phyloP scores from a whole-genome alignment of 2,888 invertebrate genomes.

The Clunio marinus region DNA sequence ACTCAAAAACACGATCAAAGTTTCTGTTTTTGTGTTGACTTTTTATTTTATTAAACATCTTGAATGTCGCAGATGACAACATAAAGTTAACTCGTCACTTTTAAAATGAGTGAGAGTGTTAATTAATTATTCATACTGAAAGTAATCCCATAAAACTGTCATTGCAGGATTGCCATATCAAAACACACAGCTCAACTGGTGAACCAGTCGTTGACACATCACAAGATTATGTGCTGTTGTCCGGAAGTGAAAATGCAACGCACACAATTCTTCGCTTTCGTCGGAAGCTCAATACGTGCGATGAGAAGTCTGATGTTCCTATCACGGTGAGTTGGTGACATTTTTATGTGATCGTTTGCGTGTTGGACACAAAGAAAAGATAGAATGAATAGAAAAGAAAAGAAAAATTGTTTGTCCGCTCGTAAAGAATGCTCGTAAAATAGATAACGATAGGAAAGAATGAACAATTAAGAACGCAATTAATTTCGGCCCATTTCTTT shows the following conservation, averaged over 20 bases:
- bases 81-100: background rate
- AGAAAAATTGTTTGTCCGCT: too few species aligned
- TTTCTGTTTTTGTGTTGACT: too few species aligned
- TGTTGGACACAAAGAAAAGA: background rate
- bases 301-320: slow-evolving; percentile 65
- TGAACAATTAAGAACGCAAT: too few species aligned
- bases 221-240: slow-evolving; percentile 77
- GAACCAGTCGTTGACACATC: slow-evolving; percentile 73
- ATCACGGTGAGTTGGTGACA: slow-evolving; percentile 60
- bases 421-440: background rate
- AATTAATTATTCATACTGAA: too few species aligned
- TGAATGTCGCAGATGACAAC: background rate
- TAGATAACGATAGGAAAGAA: background rate
- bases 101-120: too few species aligned
- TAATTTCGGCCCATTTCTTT: too few species aligned
- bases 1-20: too few species aligned
- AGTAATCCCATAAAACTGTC: too few species aligned
- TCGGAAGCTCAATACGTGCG: slow-evolving; percentile 78
- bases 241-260: slow-evolving; percentile 78
- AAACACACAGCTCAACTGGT: slow-evolving; percentile 52
- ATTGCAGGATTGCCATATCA: slow-evolving; percentile 72
- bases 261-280: slow-evolving; percentile 80
- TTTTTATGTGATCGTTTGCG: too few species aligned
- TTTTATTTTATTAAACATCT: too few species aligned
- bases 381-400: background rate